These are phyloP conservation scores for Anguilla rostrata DNA, from an alignment of 2,113 vertebrate species.

Conservation along the genomic window DNA sequence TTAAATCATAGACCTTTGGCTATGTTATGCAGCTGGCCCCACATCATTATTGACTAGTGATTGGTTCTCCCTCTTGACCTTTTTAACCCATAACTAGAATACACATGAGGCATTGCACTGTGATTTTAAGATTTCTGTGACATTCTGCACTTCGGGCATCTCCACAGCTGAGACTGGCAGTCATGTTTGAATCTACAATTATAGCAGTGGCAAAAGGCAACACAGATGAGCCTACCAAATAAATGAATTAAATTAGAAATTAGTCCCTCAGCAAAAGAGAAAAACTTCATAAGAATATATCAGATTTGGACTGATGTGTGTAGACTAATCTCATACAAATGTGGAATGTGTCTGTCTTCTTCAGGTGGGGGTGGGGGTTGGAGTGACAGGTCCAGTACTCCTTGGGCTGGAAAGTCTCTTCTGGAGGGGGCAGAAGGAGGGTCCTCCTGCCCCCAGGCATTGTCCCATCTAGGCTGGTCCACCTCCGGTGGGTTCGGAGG, in stretches of 20 bases:
- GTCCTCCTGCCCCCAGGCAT: constrained; percentile 74
- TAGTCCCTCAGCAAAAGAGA: too few relatives aligned
- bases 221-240: too few relatives aligned
- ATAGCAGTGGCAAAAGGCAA: too few relatives aligned
- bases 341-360: background rate
- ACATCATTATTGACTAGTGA: background rate
- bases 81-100: background rate
- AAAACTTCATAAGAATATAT: too few relatives aligned
- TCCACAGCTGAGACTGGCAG: background rate
- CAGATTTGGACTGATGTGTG: background rate
- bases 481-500: constrained; percentile 85
- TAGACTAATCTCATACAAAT: background rate
- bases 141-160: too few relatives aligned
- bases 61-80: background rate
- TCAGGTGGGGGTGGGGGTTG: constrained; percentile 84
- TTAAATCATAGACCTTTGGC: too few relatives aligned
- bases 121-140: background rate
- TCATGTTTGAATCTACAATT: too few relatives aligned
- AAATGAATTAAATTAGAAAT: too few relatives aligned
- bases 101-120: background rate
- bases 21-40: too few relatives aligned
- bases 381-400: constrained; percentile 62
- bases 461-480: constrained; percentile 77
- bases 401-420: constrained; percentile 75
- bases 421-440: constrained; percentile 80